These are phyloP conservation scores for Hydropsyche betteni DNA, from an alignment of 2,888 invertebrate species.

Conservation along the genomic window DNA sequence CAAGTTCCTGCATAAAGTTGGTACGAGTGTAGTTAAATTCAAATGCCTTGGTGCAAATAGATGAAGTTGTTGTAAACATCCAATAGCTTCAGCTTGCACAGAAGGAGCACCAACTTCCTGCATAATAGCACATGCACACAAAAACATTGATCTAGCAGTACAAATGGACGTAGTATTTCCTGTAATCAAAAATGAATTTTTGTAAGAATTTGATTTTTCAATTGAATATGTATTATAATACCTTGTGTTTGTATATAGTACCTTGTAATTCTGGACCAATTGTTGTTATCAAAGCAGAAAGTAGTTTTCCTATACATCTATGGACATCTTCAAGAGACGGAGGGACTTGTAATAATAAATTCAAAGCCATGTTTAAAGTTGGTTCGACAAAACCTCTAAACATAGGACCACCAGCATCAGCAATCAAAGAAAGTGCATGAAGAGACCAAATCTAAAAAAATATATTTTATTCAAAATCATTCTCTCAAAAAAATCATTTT, in stretches of 20 bases:
- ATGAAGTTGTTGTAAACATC: slow-evolving; percentile 96
- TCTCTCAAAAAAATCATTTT: not conserved
- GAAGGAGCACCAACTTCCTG: slow-evolving; percentile 88
- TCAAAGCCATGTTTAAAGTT: slow-evolving; percentile 88
- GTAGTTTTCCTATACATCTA: slow-evolving; percentile 90
- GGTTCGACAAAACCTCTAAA: slow-evolving; percentile 97
- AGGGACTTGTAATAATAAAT: slow-evolving; percentile 88
- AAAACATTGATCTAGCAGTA: slow-evolving; percentile 67
- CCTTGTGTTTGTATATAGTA: slow-evolving; percentile 68
- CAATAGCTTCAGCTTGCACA: slow-evolving; percentile 95
- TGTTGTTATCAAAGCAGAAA: slow-evolving; percentile 95
- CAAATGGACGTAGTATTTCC: slow-evolving; percentile 50
- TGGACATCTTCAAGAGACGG: slow-evolving; percentile 91
- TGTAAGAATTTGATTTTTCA: not conserved
- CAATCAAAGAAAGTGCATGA: slow-evolving; percentile 93
- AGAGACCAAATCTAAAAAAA: slow-evolving; percentile 87
- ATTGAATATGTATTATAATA: slow-evolving; percentile 36
- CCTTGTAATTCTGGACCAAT: slow-evolving; percentile 98
- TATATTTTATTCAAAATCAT: slow-evolving; percentile 1
- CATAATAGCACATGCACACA: slow-evolving; percentile 94
- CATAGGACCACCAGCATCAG: slow-evolving; percentile 99
- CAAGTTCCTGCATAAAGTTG: slow-evolving; percentile 88
- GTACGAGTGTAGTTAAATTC: slow-evolving; percentile 90
- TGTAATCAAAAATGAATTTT: slow-evolving; percentile 27
- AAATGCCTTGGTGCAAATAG: slow-evolving; percentile 96